A percentile compares a stretch with the other conserved stretches of the same genome.
phyloP scores from a whole-genome alignment of 2,888 invertebrate species.

The Agrochola lota region DNA sequence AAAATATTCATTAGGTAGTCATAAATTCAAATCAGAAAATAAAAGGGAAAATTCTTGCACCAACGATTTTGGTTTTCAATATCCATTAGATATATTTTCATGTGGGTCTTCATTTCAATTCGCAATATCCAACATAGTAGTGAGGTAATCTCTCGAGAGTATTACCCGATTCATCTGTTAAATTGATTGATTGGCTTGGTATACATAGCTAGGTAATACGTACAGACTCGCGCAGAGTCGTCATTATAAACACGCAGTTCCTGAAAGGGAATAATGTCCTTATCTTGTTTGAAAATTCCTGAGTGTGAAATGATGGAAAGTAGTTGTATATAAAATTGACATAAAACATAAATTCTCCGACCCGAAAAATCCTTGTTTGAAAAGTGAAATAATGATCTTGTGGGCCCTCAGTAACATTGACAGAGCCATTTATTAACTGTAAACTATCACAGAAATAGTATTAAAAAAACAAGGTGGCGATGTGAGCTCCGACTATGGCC shows the following conservation, averaged over 20 bases:
- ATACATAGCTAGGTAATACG: neutral
- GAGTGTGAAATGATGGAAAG: neutral
- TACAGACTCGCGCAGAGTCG: neutral
- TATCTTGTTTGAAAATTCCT: neutral
- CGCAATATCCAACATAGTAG: neutral
- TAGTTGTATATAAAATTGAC: neutral
- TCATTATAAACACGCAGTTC: neutral
- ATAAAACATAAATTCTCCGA: neutral
- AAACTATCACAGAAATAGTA: too few relatives aligned
- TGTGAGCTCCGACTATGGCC: too few relatives aligned
- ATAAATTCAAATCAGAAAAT: too few relatives aligned
- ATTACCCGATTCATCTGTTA: neutral
- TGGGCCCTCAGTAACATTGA: too few relatives aligned
- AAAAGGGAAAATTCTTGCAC: neutral
- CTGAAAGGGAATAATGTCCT: neutral
- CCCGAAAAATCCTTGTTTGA: neutral
- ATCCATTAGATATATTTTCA: neutral
- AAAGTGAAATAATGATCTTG: too few relatives aligned
- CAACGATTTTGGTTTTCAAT: neutral
- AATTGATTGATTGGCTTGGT: constrained; percentile 4
- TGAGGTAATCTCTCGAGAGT: neutral
- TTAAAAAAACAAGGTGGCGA: too few relatives aligned
- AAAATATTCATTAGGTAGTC: too few relatives aligned
- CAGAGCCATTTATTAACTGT: too few relatives aligned
- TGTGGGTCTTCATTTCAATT: neutral